phyloP scores from a whole-genome alignment of 2,113 vertebrate genomes.

The Puffinus mauretanicus region DNA sequence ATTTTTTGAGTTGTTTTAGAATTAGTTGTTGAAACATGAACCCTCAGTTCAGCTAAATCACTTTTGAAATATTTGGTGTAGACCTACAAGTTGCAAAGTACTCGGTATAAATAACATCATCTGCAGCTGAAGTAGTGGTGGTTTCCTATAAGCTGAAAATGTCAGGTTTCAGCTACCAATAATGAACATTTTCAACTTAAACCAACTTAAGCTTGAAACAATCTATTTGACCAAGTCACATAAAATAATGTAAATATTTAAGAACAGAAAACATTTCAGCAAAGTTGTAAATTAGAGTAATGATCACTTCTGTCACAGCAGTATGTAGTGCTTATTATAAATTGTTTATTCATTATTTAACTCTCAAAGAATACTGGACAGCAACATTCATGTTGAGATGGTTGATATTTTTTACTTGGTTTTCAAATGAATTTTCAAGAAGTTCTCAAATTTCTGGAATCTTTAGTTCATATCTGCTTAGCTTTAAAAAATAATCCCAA shows the following conservation, averaged over 20 bases:
- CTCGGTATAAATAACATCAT: neutral
- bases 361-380: neutral
- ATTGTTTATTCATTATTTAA: neutral
- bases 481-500: neutral
- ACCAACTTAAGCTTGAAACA: neutral
- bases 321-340: neutral
- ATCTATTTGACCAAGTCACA: neutral
- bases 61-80: neutral
- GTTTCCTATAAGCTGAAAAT: neutral
- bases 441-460: neutral
- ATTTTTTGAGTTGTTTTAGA: neutral
- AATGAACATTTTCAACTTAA: neutral
- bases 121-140: neutral
- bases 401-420: accelerated
- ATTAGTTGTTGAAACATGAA: neutral
- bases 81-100: neutral
- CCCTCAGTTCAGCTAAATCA: neutral
- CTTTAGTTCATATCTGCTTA: neutral
- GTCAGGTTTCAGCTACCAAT: neutral
- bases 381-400: neutral
- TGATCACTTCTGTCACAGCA: neutral
- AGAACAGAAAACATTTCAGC: neutral
- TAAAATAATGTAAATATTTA: neutral
- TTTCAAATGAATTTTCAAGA: neutral
- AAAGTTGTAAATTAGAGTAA: neutral